These are phyloP conservation scores for Clanis bilineata DNA, from an alignment of 2,888 invertebrate genomes.

Conservation along the genomic window DNA sequence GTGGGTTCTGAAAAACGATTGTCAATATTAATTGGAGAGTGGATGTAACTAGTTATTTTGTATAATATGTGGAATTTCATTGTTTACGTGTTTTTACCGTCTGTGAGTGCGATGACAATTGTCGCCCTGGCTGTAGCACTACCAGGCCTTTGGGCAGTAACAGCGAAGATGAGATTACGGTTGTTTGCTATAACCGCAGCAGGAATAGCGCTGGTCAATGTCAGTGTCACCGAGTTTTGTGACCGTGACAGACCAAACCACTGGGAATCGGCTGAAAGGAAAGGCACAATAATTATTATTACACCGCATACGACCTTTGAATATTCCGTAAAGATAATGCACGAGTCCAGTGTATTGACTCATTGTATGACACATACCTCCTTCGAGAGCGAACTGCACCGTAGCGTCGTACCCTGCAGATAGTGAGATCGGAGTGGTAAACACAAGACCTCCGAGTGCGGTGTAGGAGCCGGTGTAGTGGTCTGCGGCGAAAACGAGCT, in stretches of 20 bases:
- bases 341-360: background rate
- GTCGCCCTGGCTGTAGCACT: background rate
- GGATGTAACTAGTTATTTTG: background rate
- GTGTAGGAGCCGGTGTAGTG: slow-evolving; percentile 38
- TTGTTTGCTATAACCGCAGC: background rate
- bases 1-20: background rate
- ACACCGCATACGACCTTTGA: background rate
- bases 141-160: background rate
- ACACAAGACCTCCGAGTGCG: slow-evolving; percentile 24
- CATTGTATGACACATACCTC: slow-evolving; percentile 31
- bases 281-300: background rate
- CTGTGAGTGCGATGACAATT: background rate
- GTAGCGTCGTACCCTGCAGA: slow-evolving; percentile 31
- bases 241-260: background rate
- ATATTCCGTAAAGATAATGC: background rate
- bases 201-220: background rate
- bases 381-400: slow-evolving; percentile 37
- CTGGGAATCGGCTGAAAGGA: background rate
- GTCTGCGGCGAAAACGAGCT: slow-evolving; percentile 32
- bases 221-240: background rate
- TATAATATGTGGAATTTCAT: background rate
- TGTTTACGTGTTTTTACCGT: background rate
- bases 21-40: too few species aligned
- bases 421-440: slow-evolving; percentile 29
- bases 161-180: background rate